Base-by-base conservation (phyloP, 1,140 invertebrate genomes). In the Hermetia illucens region DNA sequence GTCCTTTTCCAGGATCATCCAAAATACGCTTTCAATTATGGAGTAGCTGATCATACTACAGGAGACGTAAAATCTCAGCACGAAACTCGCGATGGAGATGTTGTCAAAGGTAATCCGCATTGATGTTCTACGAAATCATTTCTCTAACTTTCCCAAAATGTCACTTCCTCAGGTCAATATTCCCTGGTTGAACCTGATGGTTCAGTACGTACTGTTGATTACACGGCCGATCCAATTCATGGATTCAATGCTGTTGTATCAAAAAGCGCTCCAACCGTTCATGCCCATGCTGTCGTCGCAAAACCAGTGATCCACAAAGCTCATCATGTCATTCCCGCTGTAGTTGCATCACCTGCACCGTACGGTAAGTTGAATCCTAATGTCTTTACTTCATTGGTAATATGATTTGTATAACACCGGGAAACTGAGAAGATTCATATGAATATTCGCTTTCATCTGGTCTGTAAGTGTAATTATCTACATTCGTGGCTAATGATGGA, bases 121-220 rank as follows among this genome's bases (percentile, higher is more conserved):
- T 12, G 4, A 30, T 13, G 3, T 12, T 30, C 17, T 13, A n/a
- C n/a, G n/a, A n/a, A n/a, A n/a, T n/a, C 18, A 16, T 15, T 31
- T 24, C 18, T 5, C 25, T 18, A 18, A 22, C 6, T 25, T n/a
- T 6, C 9, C 21, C 1, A 16, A 16, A 31, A 16, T 15, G 21
- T 1, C 16, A 16, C 19, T 17, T 35, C 46, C 44, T 1, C 47
- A 64, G 75, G 75, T n/a, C 73, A 74, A 56, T 75, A 75, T 44
- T 72, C 70, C 2, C 58, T 78, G 21, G 64, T 78, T 18, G 75
- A 82, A 49, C 67, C 78, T 13, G 78, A 82, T 45, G 78, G 79
- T 29, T 70, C 73, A 12, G 65, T 72, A 9, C 64, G 77, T 34
- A 76, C 71, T 13, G 74, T 75, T 10, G 70, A 75, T 41, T 77